A percentile compares a stretch with the other conserved stretches of the same genome.
Evolutionary conservation across 1,140 invertebrate species (phyloP).

Genomic region (Zaprionus nigranus): DNA sequence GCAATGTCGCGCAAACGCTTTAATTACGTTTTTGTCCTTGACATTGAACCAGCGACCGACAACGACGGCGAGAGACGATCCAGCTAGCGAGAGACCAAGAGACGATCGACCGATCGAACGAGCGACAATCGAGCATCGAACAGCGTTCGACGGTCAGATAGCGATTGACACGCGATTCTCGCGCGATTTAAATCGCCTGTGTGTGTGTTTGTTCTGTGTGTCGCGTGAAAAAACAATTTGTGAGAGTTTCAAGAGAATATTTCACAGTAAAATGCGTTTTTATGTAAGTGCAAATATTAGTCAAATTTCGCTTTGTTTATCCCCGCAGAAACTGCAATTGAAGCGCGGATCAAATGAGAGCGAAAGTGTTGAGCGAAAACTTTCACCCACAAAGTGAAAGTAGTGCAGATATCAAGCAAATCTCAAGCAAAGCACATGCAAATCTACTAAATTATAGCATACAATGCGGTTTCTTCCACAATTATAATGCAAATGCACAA

Average conservation of each 20-base stretch:
- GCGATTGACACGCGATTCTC: conserved; percentile 52
- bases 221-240: conserved; percentile 18
- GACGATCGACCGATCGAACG: neutral
- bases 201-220: conserved; percentile 35
- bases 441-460: conserved; percentile 14
- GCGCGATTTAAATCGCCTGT: conserved; percentile 48
- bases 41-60: conserved; percentile 62
- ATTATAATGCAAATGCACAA: neutral
- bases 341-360: conserved; percentile 41
- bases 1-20: conserved; percentile 73
- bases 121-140: conserved; percentile 22
- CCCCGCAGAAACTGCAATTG: neutral
- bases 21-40: conserved; percentile 83
- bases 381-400: conserved; percentile 76
- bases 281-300: conserved; percentile 59
- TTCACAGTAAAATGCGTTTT: conserved; percentile 46
- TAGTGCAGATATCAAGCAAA: conserved; percentile 50
- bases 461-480: conserved; percentile 7
- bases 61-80: conserved; percentile 19
- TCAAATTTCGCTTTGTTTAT: neutral
- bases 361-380: conserved; percentile 63
- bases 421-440: conserved; percentile 27
- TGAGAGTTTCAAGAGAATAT: conserved; percentile 26
- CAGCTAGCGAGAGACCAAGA: neutral
- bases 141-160: conserved; percentile 16